A percentile compares a stretch with the other conserved stretches of the same genome.
Conservation (phyloP, 2,888 invertebrate species). For the Monoplex corrugatus region DNA sequence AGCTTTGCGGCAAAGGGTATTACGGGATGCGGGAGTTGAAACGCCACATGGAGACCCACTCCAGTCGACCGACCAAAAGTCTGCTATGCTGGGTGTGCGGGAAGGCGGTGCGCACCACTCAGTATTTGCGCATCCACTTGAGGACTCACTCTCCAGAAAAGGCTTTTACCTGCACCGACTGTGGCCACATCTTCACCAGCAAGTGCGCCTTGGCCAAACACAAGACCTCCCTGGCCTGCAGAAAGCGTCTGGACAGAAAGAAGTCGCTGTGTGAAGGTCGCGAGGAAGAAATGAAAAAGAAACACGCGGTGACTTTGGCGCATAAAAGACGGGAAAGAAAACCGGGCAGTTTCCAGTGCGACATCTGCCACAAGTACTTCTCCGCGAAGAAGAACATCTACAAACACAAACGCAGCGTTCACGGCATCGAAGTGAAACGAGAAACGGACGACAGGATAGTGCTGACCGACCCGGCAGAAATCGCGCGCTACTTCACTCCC, state of each 20-base stretch:
- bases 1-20: conserved; percentile 26
- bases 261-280: background rate
- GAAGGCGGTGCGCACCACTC: conserved; percentile 9
- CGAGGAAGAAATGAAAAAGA: background rate
- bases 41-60: background rate
- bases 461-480: background rate
- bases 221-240: background rate
- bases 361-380: conserved; percentile 13
- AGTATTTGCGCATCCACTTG: background rate
- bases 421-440: background rate
- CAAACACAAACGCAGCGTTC: conserved; percentile 8
- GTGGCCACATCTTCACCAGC: conserved; percentile 6
- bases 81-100: conserved; percentile 34
- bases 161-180: background rate
- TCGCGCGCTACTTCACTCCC: background rate
- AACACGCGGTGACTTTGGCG: no score
- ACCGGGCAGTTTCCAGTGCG: background rate
- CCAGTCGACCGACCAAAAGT: background rate
- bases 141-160: background rate
- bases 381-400: background rate
- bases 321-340: background rate
- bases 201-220: background rate
- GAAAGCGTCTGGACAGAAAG: background rate
- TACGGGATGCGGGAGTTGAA: conserved; percentile 2
- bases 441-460: background rate